Base-by-base conservation (phyloP, 2,797 vertebrate genomes). In the Rhinoraja longicauda region DNA sequence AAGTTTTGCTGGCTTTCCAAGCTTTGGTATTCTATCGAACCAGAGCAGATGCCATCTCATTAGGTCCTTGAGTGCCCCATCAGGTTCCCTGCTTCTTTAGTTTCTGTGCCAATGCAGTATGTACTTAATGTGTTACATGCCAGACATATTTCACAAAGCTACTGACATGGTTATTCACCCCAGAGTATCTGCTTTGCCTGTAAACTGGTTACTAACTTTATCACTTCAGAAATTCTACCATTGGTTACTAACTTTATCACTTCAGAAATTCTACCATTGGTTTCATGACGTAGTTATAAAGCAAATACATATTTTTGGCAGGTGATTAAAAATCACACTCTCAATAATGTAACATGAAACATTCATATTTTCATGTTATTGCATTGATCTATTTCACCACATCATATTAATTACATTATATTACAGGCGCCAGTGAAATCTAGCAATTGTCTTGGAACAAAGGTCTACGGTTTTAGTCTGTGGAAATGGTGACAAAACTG, bases 21-120 rank as follows among this genome's bases (percentile, higher is more conserved):
- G n/a, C 32, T 12, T 88, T 88, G 62, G 7, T 53, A 75, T 15
- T 53, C 90, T 15, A 72, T 45, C 24, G 45, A 92, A 75, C 39
- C 67, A 12, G 90, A 92, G 70, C 90, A 92, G 90, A 92, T 92
- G 90, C 57, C 90, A 92, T 75, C 90, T 75, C 90, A 92, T 92
- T 92, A 92, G 90, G 70, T 24, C 26, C 39, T 75, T 72, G 90
- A 70, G 67, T 72, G 90, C 90, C 39, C 70, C 90, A 72, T 70
- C 90, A 73, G 90, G 90, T 53, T 72, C 67, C 90, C 64, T 92
- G 67, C 67, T 73, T 92, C 70, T 75, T 92, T 75, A 53, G 70
- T 92, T 92, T 92, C 90, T 75, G 67, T 92, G 90, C 90, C 90
- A 92, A 75, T 92, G 12, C 90, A 26, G 90, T 45, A 73, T 92